These are phyloP conservation scores for Wiebesia pumilae DNA, from an alignment of 1,140 invertebrate species.

Conservation along the genomic window DNA sequence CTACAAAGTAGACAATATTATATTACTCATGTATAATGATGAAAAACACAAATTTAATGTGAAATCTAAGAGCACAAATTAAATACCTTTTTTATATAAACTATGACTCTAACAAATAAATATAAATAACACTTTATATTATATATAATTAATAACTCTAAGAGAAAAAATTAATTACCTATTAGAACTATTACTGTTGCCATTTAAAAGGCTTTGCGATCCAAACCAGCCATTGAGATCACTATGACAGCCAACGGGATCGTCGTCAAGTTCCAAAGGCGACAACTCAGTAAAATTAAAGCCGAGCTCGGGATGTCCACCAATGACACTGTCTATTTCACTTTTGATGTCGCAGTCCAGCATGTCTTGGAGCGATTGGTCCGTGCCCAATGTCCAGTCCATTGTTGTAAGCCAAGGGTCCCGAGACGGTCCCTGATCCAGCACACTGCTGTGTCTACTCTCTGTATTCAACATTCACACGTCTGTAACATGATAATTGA, in stretches of 20 bases:
- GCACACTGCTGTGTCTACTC: conserved; percentile 70
- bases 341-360: conserved; percentile 88
- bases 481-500: conserved; percentile 60
- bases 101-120: no score
- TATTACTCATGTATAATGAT: no score
- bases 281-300: conserved; percentile 81
- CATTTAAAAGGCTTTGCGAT: conserved; percentile 76
- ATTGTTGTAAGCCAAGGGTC: conserved; percentile 75
- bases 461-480: conserved; percentile 74
- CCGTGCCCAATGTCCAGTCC: conserved; percentile 76
- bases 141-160: background rate
- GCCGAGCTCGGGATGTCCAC: conserved; percentile 74
- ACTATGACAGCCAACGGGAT: conserved; percentile 75
- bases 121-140: no score
- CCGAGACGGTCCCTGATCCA: conserved; percentile 72
- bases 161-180: conserved; percentile 60
- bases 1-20: no score
- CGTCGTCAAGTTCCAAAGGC: conserved; percentile 80
- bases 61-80: no score
- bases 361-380: conserved; percentile 84
- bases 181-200: conserved; percentile 71
- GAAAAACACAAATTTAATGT: no score
- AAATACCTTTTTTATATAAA: no score
- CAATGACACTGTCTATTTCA: conserved; percentile 85
- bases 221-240: conserved; percentile 77